Percentiles rank a stretch among this genome's conserved stretches.
Conservation (phyloP, 2,888 invertebrate genomes). For the Drosophila nigricruria region DNA sequence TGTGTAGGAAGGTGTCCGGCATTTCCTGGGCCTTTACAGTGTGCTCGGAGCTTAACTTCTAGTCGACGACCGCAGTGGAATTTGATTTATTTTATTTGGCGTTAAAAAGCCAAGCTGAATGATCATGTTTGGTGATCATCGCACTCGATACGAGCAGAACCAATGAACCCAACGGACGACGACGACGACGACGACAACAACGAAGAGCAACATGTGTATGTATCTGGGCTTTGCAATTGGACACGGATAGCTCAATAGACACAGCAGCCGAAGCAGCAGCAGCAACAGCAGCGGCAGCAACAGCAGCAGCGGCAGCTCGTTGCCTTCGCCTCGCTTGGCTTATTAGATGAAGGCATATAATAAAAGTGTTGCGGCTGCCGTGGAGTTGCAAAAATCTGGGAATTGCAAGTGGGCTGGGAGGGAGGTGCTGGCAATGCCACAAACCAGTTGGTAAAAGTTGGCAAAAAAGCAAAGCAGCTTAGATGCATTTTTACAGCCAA, state of each 20-base stretch:
- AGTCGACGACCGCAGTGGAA: conserved; percentile 78
- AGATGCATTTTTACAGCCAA: conserved; percentile 79
- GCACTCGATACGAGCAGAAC: conserved; percentile 67
- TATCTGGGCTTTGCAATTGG: conserved; percentile 76
- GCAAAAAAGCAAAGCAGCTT: conserved; percentile 76
- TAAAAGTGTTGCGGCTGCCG: conserved; percentile 81
- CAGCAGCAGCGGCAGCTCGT: conserved; percentile 39
- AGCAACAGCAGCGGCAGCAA: conserved; percentile 32
- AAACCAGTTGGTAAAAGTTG: conserved; percentile 81
- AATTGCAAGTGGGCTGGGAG: conserved; percentile 34
- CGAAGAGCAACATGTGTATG: conserved; percentile 59
- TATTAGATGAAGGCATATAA: conserved; percentile 81
- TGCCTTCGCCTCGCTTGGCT: conserved; percentile 62
- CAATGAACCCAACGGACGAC: conserved; percentile 50
- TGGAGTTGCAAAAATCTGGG: conserved; percentile 61
- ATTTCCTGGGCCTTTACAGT: conserved; percentile 39
- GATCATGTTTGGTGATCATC: conserved; percentile 78
- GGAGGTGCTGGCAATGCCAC: conserved; percentile 50
- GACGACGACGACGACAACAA: conserved; percentile 16
- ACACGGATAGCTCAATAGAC: conserved; percentile 82
- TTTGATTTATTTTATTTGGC: conserved; percentile 82
- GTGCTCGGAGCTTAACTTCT: conserved; percentile 3
- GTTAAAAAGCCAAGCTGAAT: conserved; percentile 81
- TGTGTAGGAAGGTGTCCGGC: conserved; percentile 53
- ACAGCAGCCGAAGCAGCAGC: conserved; percentile 35